A percentile compares a stretch with the other conserved stretches of the same genome.
Conservation (phyloP, 2,797 vertebrate genomes). For the Gymnothorax javanicus region DNA sequence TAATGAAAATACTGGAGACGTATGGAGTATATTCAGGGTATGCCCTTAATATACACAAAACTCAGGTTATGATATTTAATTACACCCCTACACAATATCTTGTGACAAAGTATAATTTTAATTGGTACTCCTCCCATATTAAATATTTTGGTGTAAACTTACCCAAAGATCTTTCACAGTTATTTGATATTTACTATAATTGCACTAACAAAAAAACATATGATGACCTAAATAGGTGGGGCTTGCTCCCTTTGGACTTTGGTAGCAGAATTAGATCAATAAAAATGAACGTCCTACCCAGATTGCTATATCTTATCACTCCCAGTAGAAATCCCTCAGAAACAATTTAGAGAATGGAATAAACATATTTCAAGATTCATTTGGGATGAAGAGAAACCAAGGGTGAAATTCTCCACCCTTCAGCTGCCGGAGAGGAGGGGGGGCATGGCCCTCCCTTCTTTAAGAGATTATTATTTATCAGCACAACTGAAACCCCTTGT, state of each 20-base stretch:
- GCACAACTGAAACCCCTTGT: background rate
- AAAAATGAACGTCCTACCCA: background rate
- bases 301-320: background rate
- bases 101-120: too few relatives aligned
- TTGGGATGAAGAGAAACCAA: background rate
- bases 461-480: slow-evolving; percentile 7
- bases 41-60: slow-evolving; percentile 25
- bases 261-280: slow-evolving; percentile 16
- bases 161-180: slow-evolving; percentile 8
- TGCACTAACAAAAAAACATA: slow-evolving; percentile 5
- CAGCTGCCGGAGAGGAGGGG: background rate
- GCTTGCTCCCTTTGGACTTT: slow-evolving; percentile 11
- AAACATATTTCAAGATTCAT: background rate
- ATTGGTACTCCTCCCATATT: background rate
- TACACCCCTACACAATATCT: background rate
- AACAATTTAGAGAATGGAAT: slow-evolving; percentile 20
- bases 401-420: background rate
- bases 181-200: slow-evolving; percentile 17
- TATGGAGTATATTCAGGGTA: slow-evolving; percentile 24
- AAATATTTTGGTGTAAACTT: background rate
- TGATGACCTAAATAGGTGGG: slow-evolving; percentile 20
- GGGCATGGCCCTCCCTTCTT: background rate
- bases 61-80: background rate
- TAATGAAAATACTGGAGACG: slow-evolving; percentile 17
- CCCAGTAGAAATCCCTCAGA: background rate